phyloP scores from a whole-genome alignment of 2,888 invertebrate species.

The Dermolepida albohirtum region DNA sequence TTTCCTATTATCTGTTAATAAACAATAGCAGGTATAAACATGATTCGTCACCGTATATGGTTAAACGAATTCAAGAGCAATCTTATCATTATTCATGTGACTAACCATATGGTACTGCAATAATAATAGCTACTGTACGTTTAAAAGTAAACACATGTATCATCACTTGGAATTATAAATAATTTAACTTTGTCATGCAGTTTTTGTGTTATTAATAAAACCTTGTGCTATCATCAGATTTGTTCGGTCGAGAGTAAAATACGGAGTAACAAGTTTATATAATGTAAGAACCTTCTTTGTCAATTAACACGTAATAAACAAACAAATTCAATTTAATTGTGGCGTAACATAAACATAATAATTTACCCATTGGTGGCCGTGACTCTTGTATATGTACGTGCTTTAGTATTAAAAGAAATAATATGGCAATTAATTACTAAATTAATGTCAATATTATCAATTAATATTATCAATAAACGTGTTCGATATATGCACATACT shows the following conservation, averaged over 20 bases:
- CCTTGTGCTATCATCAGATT: no score
- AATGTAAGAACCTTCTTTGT: conserved; percentile 29
- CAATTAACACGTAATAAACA: conserved; percentile 23
- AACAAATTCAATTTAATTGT: conserved; percentile 25
- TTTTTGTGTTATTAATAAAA: background rate
- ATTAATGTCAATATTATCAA: no score
- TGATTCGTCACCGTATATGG: no score
- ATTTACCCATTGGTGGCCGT: conserved; percentile 17
- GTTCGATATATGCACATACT: no score
- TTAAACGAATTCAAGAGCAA: conserved; percentile 5
- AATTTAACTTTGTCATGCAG: conserved; percentile 17
- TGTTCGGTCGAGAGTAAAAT: background rate
- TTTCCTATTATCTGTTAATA: no score
- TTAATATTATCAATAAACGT: no score
- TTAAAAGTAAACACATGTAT: conserved; percentile 23
- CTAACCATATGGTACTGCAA: conserved; percentile 23
- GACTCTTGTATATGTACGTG: conserved; percentile 5
- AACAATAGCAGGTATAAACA: no score
- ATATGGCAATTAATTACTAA: no score
- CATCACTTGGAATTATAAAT: conserved; percentile 31
- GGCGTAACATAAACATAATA: conserved; percentile 22
- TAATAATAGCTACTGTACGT: conserved; percentile 20
- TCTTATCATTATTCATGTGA: conserved; percentile 28
- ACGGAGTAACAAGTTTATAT: conserved; percentile 25
- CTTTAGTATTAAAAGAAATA: no score